A percentile compares a stretch with the other conserved stretches of the same genome.
Evolutionary conservation across 2,113 vertebrate species (phyloP).

Genomic region (Sorex fumeus): DNA sequence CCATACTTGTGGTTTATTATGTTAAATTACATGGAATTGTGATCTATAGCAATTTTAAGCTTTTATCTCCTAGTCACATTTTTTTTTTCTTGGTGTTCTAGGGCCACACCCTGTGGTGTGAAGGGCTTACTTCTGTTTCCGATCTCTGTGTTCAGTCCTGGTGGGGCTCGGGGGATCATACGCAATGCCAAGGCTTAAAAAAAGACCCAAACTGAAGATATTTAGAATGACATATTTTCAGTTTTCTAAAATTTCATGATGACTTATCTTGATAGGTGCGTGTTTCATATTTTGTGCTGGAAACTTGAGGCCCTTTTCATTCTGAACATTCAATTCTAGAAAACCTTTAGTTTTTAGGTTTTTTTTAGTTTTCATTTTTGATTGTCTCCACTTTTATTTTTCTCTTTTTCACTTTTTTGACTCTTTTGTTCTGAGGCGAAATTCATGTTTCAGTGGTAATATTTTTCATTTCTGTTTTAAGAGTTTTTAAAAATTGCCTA

Average conservation of each 20-base stretch:
- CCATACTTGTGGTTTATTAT: too few relatives aligned
- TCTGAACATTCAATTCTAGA: background rate
- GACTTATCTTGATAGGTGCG: background rate
- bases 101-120: too few relatives aligned
- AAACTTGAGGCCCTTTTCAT: background rate
- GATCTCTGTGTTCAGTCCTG: too few relatives aligned
- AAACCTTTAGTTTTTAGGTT: slow-evolving; percentile 32
- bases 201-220: background rate
- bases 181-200: background rate
- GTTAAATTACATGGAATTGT: too few relatives aligned
- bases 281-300: background rate
- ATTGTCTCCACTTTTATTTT: background rate
- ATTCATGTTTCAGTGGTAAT: background rate
- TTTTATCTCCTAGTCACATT: too few relatives aligned
- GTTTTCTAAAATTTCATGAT: slow-evolving; percentile 21
- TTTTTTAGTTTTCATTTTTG: background rate
- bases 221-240: background rate
- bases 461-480: background rate
- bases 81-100: too few relatives aligned
- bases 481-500: background rate
- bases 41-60: too few relatives aligned
- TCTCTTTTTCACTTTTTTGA: background rate
- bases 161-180: too few relatives aligned
- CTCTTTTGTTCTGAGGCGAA: slow-evolving; percentile 18
- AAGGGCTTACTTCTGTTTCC: background rate